Base-by-base conservation (phyloP, 1,140 invertebrate genomes). In the Drosophila auraria region DNA sequence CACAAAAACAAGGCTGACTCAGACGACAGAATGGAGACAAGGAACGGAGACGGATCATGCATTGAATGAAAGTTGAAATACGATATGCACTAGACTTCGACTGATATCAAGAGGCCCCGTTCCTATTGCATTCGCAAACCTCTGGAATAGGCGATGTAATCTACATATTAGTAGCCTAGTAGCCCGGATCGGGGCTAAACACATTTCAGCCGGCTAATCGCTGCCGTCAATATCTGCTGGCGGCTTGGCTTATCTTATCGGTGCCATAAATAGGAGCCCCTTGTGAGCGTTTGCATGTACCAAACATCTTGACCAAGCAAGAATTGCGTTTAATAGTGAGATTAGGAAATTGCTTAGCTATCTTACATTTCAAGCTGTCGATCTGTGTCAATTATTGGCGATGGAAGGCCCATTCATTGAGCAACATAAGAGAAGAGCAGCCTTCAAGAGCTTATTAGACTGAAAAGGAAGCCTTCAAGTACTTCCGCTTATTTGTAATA, bases 231-330 rank as follows among this genome's bases (percentile, higher is more conserved):
- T 72, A 71, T 51, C 44, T 42, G 33, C 17, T 20, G 23, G 8
- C 17, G 14, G 53, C 45, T 0, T 3, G 12, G 36, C 36, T 72
- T 61, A 73, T 73, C 71, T 73, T 44, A 73, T 73, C 71, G 12
- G 17, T 27, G 71, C 71, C 71, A 73, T 73, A 73, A 73, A 73
- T 73, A 73, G 71, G 71, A 73, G 73, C 71, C 68, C 71, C 71
- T 73, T 73, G 38, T 17, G 47, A 42, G 68, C 20, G 45, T 71
- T 71, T 40, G 40, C 50, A 15, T 47, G 63, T 27, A 71, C 65
- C 45, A 33, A 36, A 51, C 51, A 73, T 73, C 66, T 71, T 72
- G 54, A 17, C 20, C 53, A 73, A 51, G 27, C 33, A 51, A 33
- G 36, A 69, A 33, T 51, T 69, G 47, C 36, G 11, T n/a, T 47